A percentile compares a stretch with the other conserved stretches of the same genome.
Conservation (phyloP, 2,888 invertebrate species). For the Lordiphosa andalusiaca region DNA sequence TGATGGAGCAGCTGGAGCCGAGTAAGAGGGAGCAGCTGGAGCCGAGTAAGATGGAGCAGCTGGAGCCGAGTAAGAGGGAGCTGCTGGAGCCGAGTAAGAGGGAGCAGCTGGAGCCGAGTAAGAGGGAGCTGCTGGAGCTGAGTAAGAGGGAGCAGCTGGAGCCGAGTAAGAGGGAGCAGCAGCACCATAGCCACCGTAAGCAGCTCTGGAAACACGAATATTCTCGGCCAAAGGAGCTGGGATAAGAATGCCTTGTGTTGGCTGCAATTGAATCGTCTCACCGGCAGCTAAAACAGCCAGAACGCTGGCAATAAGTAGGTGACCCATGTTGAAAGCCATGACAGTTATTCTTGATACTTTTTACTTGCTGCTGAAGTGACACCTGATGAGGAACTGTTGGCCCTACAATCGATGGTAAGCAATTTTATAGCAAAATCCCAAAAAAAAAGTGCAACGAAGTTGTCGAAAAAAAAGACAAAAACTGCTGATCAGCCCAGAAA, state of each 20-base stretch:
- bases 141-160: too few relatives aligned
- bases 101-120: slow-evolving; percentile 6
- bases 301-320: slow-evolving; percentile 40
- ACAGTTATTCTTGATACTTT: slow-evolving; percentile 18
- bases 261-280: slow-evolving; percentile 71
- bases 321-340: slow-evolving; percentile 55
- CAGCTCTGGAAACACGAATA: slow-evolving; percentile 62
- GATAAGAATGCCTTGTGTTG: slow-evolving; percentile 75
- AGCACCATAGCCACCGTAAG: slow-evolving; percentile 54
- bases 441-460: slow-evolving; percentile 41
- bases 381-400: slow-evolving; percentile 48
- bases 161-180: neutral
- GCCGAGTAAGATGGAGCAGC: slow-evolving; percentile 8
- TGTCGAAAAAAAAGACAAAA: slow-evolving; percentile 26
- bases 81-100: slow-evolving; percentile 26
- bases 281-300: slow-evolving; percentile 42
- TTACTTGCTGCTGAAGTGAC: slow-evolving; percentile 43
- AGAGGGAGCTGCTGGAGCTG: too few relatives aligned
- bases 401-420: slow-evolving; percentile 16
- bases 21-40: slow-evolving; percentile 38
- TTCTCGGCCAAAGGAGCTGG: slow-evolving; percentile 74
- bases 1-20: slow-evolving; percentile 26
- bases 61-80: slow-evolving; percentile 28
- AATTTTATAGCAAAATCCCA: slow-evolving; percentile 54
- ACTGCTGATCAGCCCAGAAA: slow-evolving; percentile 49